phyloP scores from a whole-genome alignment of 2,888 invertebrate genomes.

The Drosophila buzzatii region DNA sequence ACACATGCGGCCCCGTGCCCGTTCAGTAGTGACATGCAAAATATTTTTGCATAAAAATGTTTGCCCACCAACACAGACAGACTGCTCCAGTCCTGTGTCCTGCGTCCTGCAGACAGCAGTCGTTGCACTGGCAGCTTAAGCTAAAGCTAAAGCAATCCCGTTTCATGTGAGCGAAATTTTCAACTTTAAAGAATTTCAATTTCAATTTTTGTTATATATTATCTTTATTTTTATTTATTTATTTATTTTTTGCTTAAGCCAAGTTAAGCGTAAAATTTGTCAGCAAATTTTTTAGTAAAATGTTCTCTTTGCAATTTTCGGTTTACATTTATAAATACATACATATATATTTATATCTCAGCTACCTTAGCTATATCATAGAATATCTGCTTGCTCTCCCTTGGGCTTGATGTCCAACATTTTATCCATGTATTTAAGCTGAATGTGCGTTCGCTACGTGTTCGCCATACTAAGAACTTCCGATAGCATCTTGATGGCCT shows the following conservation, averaged over 20 bases:
- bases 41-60: conserved; percentile 79
- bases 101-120: conserved; percentile 2
- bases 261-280: conserved; percentile 65
- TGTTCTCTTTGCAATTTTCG: conserved; percentile 18
- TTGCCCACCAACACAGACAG: conserved; percentile 61
- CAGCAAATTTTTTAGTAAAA: conserved; percentile 26
- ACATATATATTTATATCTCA: not conserved
- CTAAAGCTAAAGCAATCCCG: conserved; percentile 24
- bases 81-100: conserved; percentile 16
- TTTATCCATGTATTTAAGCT: conserved; percentile 75
- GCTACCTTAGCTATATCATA: conserved; percentile 29
- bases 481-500: conserved; percentile 47
- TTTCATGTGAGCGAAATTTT: conserved; percentile 41
- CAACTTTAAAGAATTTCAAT: conserved; percentile 67
- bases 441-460: conserved; percentile 70
- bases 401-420: conserved; percentile 71
- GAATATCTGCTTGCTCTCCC: conserved; percentile 29
- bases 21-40: conserved; percentile 74
- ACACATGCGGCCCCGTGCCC: conserved; percentile 37
- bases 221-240: conserved; percentile 3
- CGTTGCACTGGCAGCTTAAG: conserved; percentile 41
- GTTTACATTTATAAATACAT: not conserved
- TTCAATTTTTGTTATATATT: conserved; percentile 32
- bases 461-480: conserved; percentile 59
- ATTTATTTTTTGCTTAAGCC: conserved; percentile 26